Base-by-base conservation (phyloP, 2,113 vertebrate species). In the Callorhinus ursinus region DNA sequence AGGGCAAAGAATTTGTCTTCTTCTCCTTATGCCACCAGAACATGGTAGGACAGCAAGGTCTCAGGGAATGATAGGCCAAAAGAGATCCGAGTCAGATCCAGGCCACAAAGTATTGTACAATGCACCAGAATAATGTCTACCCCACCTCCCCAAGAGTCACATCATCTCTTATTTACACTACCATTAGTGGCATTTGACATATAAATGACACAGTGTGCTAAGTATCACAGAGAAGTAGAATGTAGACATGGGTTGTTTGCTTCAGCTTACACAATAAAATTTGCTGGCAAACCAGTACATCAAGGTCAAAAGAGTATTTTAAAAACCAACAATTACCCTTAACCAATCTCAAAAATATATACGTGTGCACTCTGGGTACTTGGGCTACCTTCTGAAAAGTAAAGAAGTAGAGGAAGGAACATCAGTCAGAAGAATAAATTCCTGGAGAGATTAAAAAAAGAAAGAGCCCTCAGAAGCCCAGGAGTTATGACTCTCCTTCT, bases 221-320 rank as follows among this genome's bases (percentile, higher is more conserved):
- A 36, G n/a, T 59, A 61, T 57, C 76, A 42, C 55, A 13, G 39
- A 91, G 67, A 82, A 83, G 13, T 2, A 26, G 39, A n/a, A 61
- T 55, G 55, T 67, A 96, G 8, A 80, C n/a, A 21, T 0, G 7
- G 7, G 4, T 22, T 74, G 6, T 59, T 65, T 16, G 19, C 77
- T 92, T 86, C 59, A 14, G n/a, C 31, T 93, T 59, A 74, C 79
- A 79, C 81, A 88, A 39, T 55, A 71, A 80, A 93, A 65, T 46
- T 28, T 84, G 55, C 84, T 67, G 72, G 24, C 51, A 15, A 97
- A 51, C 19, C 49, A 92, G 49, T 26, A 49, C 26, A 69, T 36
- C 53, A 84, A 85, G 12, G 39, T 77, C 80, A 90, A 87, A 82
- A 86, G 63, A 83, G 19, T 63, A 39, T 74, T 93, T 96, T 85